Base-by-base conservation (phyloP, 1,140 invertebrate genomes). In the Parasteatoda tepidariorum region DNA sequence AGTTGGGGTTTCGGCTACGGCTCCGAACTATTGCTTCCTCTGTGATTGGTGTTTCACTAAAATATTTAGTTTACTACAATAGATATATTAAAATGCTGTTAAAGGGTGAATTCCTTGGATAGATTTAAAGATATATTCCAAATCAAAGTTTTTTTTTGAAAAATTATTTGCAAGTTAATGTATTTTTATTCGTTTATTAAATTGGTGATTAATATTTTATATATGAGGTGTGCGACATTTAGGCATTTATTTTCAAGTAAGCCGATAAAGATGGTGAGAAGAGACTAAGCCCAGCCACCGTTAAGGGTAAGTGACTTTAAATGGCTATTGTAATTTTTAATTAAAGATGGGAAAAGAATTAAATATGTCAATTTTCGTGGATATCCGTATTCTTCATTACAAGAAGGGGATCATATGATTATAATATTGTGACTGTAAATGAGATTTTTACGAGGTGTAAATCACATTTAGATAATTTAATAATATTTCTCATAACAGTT, bases 211-310 rank as follows among this genome's bases (percentile, higher is more conserved):
- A 41, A 41, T 41, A 13, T 41, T n/a, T n/a, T 41, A 41, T 13
- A 41, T 41, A 41, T 41, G 5, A 34, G 9, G 41, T 13, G 41
- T 48, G 41, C 62, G 61, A 62, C 78, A 61, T 81, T 38, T 61
- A 64, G 26, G 57, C 75, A 70, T 70, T 81, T 62, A 68, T 81
- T 79, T 81, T 81, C 75, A 70, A 61, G n/a, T 6, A 31, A 41
- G 64, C 48, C 67, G 78, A 81, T 81, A 81, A 74, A 81, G 78
- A 81, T 81, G 78, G 78, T 70, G 66, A 68, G 33, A 81, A 81
- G 78, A 81, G 67, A 70, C 66, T 81, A 30, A 81, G 26, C 31
- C 55, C 41, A 59, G 55, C 78, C 78, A 81, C 67, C 78, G 78
- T 81, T 81, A 41, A 81, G 64, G 78, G 78, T 81, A 81, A 81